Evolutionary conservation across 2,797 vertebrate species (phyloP), one percentile per base, ranked within the genome.

Genomic region (Bovichtus variegatus): DNA sequence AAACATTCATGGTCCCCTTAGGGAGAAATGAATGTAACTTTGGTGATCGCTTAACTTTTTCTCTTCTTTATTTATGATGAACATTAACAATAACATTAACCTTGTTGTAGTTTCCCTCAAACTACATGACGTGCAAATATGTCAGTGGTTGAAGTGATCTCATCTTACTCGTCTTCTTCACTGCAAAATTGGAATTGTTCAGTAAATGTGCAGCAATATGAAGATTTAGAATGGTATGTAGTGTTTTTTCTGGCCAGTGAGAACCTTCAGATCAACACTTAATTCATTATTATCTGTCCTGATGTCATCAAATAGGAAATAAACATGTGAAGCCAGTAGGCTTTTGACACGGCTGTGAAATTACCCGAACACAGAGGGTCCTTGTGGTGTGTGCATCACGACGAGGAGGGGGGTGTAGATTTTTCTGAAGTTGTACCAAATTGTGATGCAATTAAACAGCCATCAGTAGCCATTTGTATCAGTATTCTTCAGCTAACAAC

Each of bases 401-500:
- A 16, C 25, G 29, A 31, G 6, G 18, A 15, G 18, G 1, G 21
- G 25, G 25, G 44, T 38, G 25, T n/a, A 23, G 44, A 34, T 77
- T 84, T 79, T 68, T 23, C 29, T 59, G 34, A 78, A 67, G 64
- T 81, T 85, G 46, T 43, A 71, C 62, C 70, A 85, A 81, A 86
- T 80, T 80, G 62, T 73, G 55, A 76, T 54, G 47, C 69, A 84
- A 84, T 92, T 91, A 89, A 89, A 82, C 69, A 58, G 60, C 67
- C 82, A 81, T 80, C 81, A 88, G 84, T 54, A 31, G 78, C 71
- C 77, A 79, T 91, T 88, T 84, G 82, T 89, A 73, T 86, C 71
- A 70, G 78, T 82, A 57, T 86, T 92, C 76, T 85, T 85, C 75
- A 67, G 65, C 87, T 87, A 90, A 92, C 86, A 85, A 91, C 84